Evolutionary conservation across 2,113 vertebrate species (phyloP).

Genomic region (Pleuronectes platessa): DNA sequence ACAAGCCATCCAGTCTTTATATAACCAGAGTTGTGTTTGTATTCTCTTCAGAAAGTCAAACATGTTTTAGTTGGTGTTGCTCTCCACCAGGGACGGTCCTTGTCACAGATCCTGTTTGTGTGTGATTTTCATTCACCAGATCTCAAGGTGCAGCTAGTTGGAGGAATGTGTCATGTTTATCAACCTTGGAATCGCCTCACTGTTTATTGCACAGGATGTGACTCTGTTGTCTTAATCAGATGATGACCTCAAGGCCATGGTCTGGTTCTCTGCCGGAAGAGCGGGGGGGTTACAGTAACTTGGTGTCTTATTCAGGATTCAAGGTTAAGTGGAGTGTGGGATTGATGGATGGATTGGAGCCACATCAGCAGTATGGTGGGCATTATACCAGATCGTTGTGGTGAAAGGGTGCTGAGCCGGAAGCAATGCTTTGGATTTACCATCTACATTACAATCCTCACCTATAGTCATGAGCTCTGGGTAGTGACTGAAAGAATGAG

Average conservation of each 20-base stretch:
- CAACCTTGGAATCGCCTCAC: too few species aligned
- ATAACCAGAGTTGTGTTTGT: too few species aligned
- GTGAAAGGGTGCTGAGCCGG: neutral
- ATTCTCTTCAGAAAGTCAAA: too few species aligned
- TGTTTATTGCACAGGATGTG: neutral
- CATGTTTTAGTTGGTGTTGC: too few species aligned
- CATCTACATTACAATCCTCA: neutral
- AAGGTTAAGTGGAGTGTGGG: neutral
- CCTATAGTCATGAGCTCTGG: neutral
- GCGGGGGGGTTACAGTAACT: neutral
- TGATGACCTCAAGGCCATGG: neutral
- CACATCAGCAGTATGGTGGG: neutral
- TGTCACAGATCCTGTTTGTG: too few species aligned
- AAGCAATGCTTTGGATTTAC: neutral
- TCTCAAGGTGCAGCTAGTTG: too few species aligned
- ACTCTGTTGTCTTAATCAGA: neutral
- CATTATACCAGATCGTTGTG: neutral
- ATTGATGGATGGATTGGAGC: neutral
- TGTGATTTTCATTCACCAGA: too few species aligned
- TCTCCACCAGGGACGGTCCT: too few species aligned
- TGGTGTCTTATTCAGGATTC: neutral
- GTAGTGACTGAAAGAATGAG: too few species aligned
- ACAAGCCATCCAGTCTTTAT: too few species aligned
- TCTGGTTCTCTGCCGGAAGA: neutral
- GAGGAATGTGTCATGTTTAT: too few species aligned